Evolutionary conservation across 2,113 vertebrate genomes (phyloP).

Genomic region (Cynopterus brachyotis): DNA sequence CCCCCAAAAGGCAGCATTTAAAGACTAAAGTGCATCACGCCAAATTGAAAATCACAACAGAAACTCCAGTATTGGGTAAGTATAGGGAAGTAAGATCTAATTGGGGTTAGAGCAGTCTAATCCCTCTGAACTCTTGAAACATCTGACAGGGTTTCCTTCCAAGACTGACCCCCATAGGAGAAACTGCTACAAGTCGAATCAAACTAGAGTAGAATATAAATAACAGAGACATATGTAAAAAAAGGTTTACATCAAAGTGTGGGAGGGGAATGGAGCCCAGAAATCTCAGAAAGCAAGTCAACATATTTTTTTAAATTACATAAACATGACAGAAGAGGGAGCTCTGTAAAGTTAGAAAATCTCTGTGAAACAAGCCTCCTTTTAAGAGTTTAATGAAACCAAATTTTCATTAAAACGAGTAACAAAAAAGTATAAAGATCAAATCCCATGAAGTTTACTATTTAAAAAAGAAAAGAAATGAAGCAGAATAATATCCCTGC

Average conservation of each 20-base stretch:
- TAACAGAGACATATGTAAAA: neutral
- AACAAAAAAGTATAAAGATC: neutral
- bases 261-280: neutral
- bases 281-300: neutral
- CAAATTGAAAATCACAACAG: neutral
- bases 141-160: neutral
- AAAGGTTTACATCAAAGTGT: neutral
- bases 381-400: neutral
- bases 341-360: neutral
- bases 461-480: neutral
- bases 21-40: neutral
- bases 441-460: neutral
- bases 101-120: neutral
- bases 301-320: neutral
- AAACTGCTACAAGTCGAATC: neutral
- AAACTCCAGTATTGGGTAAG: neutral
- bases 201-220: neutral
- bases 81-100: neutral
- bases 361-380: neutral
- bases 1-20: neutral
- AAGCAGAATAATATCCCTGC: neutral
- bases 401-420: conserved; percentile 12
- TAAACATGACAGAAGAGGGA: neutral
- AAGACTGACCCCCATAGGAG: neutral
- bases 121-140: neutral